These are phyloP conservation scores for Cotesia typhae DNA, from an alignment of 1,140 invertebrate genomes.

Conservation along the genomic window DNA sequence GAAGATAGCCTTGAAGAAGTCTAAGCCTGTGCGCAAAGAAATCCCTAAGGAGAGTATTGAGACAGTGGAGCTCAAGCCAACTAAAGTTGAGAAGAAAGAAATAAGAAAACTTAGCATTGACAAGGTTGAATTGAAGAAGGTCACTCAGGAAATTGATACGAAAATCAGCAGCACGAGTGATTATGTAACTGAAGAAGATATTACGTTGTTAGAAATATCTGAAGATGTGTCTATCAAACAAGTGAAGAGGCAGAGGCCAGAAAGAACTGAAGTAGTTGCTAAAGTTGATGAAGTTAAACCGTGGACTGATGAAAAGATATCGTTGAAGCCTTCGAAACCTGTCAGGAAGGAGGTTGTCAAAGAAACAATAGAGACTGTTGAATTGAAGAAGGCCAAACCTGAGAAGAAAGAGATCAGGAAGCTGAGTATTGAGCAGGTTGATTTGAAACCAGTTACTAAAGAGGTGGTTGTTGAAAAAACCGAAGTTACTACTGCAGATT, in stretches of 20 bases:
- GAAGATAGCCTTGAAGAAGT: slow-evolving; percentile 52
- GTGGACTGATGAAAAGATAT: slow-evolving; percentile 68
- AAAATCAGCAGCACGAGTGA: slow-evolving; percentile 36
- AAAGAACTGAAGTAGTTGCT: slow-evolving; percentile 50
- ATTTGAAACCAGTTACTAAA: slow-evolving; percentile 54
- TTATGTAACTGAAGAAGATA: slow-evolving; percentile 45
- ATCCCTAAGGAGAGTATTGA: slow-evolving; percentile 49
- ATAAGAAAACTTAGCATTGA: slow-evolving; percentile 51
- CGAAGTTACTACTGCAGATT: slow-evolving; percentile 32
- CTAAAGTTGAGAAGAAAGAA: slow-evolving; percentile 54
- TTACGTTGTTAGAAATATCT: slow-evolving; percentile 37
- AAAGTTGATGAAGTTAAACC: slow-evolving; percentile 56
- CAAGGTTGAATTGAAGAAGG: slow-evolving; percentile 42
- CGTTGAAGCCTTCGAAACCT: slow-evolving; percentile 49
- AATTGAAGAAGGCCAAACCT: slow-evolving; percentile 65
- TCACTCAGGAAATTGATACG: slow-evolving; percentile 38
- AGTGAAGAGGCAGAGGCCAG: slow-evolving; percentile 29
- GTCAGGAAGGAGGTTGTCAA: slow-evolving; percentile 59
- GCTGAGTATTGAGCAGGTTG: slow-evolving; percentile 58
- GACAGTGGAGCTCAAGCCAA: slow-evolving; percentile 43
- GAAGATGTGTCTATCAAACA: slow-evolving; percentile 37
- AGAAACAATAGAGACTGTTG: slow-evolving; percentile 57
- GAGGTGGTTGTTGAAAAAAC: slow-evolving; percentile 53
- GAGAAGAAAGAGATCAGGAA: slow-evolving; percentile 52
- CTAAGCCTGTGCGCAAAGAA: slow-evolving; percentile 45